A percentile compares a stretch with the other conserved stretches of the same genome.
Conservation (phyloP, 2,113 vertebrate species). For the Callorhinus ursinus region DNA sequence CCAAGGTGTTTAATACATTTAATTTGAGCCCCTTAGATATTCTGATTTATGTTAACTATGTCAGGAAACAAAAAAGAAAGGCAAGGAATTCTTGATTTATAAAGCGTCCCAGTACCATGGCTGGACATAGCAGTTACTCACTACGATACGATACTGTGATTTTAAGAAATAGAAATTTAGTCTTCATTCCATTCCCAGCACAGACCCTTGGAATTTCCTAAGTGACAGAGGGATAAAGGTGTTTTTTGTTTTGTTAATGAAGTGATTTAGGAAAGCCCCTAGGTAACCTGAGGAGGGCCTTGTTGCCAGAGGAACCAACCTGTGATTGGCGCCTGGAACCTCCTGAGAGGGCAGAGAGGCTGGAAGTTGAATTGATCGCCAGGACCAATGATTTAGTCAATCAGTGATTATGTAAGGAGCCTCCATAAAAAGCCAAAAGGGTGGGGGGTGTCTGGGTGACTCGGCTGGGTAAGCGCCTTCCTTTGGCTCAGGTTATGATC, state of each 20-base stretch:
- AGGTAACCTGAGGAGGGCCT: not conserved
- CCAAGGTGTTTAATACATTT: not conserved
- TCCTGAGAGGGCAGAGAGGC: not conserved
- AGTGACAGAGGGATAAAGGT: not conserved
- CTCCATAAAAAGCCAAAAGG: not conserved
- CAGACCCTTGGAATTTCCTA: not conserved
- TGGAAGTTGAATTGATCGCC: not conserved
- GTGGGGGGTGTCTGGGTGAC: not conserved
- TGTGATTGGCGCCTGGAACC: not conserved
- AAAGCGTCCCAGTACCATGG: not conserved
- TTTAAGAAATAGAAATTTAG: not conserved
- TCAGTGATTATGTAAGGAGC: not conserved
- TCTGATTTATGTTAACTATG: not conserved
- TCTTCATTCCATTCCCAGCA: not conserved
- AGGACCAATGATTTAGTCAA: not conserved
- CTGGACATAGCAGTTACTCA: not conserved
- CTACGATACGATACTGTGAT: not conserved
- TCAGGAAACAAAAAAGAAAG: not conserved
- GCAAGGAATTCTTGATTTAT: not conserved
- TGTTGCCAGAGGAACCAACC: not conserved
- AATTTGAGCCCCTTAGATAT: not conserved
- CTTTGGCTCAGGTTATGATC: not conserved
- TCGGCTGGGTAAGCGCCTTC: not conserved
- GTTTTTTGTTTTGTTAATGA: not conserved
- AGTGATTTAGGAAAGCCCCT: not conserved